A percentile compares a stretch with the other conserved stretches of the same genome.
Evolutionary conservation across 2,888 invertebrate genomes (phyloP).

Genomic region (Tiphia femorata): DNA sequence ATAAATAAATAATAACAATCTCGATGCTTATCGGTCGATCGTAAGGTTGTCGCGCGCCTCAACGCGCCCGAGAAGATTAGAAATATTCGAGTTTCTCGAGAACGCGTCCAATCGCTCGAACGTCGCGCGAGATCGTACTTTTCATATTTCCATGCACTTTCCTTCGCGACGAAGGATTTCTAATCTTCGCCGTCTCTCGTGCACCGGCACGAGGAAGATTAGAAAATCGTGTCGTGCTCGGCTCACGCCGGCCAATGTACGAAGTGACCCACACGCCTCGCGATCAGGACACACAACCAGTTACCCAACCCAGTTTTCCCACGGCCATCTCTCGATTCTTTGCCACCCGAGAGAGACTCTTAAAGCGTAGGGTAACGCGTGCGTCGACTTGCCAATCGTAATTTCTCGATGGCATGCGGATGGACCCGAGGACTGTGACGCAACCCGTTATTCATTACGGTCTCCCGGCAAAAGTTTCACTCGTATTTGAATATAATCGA

Average conservation of each 20-base stretch:
- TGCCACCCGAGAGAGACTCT: not conserved
- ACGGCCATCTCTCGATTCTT: conserved; percentile 4
- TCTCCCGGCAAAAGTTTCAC: not conserved
- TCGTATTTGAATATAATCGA: not conserved
- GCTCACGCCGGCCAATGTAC: not conserved
- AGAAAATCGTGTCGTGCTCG: not conserved
- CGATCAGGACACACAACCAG: not conserved
- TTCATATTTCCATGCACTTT: too few species aligned
- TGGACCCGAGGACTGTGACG: not conserved
- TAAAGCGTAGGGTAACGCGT: not conserved
- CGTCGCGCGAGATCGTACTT: too few species aligned
- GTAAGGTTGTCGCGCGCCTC: too few species aligned
- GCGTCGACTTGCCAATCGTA: not conserved
- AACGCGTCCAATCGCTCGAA: too few species aligned
- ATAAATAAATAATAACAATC: too few species aligned
- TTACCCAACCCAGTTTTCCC: conserved; percentile 8
- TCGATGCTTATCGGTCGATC: too few species aligned
- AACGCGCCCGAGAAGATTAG: too few species aligned
- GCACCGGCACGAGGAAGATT: too few species aligned
- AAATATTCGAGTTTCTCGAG: too few species aligned
- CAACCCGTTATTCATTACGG: not conserved
- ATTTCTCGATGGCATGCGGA: conserved; percentile 3
- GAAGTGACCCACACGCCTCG: not conserved
- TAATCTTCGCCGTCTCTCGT: too few species aligned
- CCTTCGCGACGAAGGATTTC: too few species aligned